Evolutionary conservation across 2,888 invertebrate genomes (phyloP).

Genomic region (Carterocephalus palaemon): DNA sequence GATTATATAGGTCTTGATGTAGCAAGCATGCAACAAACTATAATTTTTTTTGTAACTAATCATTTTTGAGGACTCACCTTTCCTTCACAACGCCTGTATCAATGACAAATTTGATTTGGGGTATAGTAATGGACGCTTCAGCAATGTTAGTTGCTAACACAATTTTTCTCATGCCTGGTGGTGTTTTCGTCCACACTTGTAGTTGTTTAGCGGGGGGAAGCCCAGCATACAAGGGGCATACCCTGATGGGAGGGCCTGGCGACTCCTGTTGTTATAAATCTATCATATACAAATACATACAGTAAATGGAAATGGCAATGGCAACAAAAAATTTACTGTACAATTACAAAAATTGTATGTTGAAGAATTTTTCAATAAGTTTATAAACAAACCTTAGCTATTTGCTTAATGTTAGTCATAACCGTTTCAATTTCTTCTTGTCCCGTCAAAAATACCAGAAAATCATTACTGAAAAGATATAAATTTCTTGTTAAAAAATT

Average conservation of each 20-base stretch:
- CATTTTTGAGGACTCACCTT: no score
- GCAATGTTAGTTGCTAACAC: constrained; percentile 98
- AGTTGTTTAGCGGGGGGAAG: constrained; percentile 92
- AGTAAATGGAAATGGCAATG: no score
- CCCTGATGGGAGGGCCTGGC: constrained; percentile 83
- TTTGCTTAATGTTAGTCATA: constrained; percentile 84
- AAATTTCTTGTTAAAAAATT: no score
- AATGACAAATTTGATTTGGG: constrained; percentile 92
- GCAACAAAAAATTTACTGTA: not conserved
- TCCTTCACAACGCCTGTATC: constrained; percentile 96
- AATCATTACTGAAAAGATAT: constrained; percentile 90
- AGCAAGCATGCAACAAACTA: no score
- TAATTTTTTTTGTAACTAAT: no score
- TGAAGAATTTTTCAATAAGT: not conserved
- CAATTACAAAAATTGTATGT: not conserved
- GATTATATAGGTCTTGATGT: no score
- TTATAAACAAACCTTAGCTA: constrained; percentile 81
- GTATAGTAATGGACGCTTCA: constrained; percentile 98
- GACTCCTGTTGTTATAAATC: constrained; percentile 64
- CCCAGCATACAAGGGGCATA: constrained; percentile 94
- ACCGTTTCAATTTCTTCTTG: constrained; percentile 98
- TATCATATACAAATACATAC: constrained; percentile 36
- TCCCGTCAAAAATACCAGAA: constrained; percentile 95
- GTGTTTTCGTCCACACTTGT: constrained; percentile 88
- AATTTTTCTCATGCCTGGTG: constrained; percentile 89